A percentile compares a stretch with the other conserved stretches of the same genome.
phyloP scores from a whole-genome alignment of 2,797 vertebrate genomes.

The Aulostomus chinensis region DNA sequence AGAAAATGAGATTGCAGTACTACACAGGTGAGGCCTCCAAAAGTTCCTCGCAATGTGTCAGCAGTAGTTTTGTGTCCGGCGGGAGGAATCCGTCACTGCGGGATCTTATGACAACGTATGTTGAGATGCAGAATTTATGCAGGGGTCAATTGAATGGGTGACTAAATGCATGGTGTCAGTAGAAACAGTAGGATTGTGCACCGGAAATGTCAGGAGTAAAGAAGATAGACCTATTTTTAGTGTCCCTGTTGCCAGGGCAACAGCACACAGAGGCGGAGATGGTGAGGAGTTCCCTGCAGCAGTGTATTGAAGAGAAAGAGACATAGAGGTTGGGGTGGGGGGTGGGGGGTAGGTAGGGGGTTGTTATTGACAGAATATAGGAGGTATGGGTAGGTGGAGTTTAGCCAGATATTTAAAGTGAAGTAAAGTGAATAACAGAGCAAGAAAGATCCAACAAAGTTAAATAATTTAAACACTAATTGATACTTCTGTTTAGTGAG shows the following conservation, averaged over 20 bases:
- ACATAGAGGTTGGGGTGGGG: conserved; percentile 36
- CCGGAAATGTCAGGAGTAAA: conserved; percentile 84
- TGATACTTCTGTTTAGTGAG: too few species aligned
- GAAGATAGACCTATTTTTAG: conserved; percentile 86
- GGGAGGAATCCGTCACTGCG: conserved; percentile 3
- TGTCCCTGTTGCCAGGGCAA: conserved; percentile 84
- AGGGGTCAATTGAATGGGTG: conserved; percentile 64
- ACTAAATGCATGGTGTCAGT: conserved; percentile 74
- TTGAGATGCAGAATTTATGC: conserved; percentile 22
- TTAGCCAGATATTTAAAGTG: too few species aligned
- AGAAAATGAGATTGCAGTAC: conserved; percentile 94
- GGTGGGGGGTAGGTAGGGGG: conserved; percentile 24
- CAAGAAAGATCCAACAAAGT: too few species aligned
- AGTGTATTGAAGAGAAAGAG: conserved; percentile 74
- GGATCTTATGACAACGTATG: conserved; percentile 3
- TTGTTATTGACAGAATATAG: conserved; percentile 18
- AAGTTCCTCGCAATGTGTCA: not conserved
- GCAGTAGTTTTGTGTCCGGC: conserved; percentile 1
- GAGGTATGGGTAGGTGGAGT: not conserved
- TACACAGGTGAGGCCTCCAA: conserved; percentile 85
- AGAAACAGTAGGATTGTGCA: conserved; percentile 79
- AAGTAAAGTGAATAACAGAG: too few species aligned
- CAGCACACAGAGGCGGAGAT: conserved; percentile 80
- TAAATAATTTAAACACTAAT: too few species aligned
- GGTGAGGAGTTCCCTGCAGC: conserved; percentile 82